Percentiles rank a stretch among this genome's conserved stretches.
phyloP scores from a whole-genome alignment of 2,113 vertebrate species.

The Myotis brandtii region DNA sequence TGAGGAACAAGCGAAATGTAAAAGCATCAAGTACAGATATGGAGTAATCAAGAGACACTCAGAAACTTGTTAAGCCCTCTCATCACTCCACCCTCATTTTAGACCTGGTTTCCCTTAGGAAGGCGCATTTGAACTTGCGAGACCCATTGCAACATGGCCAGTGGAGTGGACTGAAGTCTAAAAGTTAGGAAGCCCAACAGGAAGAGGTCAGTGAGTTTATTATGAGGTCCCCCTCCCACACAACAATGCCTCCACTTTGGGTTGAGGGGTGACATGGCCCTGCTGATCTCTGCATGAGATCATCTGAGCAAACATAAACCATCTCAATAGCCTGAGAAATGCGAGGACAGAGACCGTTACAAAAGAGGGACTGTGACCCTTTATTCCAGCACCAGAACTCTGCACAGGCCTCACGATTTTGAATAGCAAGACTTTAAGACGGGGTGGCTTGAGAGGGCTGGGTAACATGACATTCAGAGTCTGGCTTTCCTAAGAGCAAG shows the following conservation, averaged over 20 bases:
- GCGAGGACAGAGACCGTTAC: neutral
- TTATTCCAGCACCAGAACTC: neutral
- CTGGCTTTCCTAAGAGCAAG: conserved; percentile 35
- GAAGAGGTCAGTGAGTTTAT: neutral
- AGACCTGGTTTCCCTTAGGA: neutral
- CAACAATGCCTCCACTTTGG: neutral
- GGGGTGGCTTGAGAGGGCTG: neutral
- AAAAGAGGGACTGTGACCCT: neutral
- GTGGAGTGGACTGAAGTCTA: neutral
- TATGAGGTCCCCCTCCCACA: neutral
- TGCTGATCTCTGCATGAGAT: conserved; percentile 6
- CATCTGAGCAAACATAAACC: neutral
- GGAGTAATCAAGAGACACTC: neutral
- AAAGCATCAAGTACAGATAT: neutral
- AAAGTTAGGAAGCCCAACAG: neutral
- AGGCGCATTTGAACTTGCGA: neutral
- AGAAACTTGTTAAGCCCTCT: neutral
- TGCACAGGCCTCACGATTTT: neutral
- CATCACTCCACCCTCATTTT: neutral
- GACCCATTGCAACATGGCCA: neutral
- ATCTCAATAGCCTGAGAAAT: neutral
- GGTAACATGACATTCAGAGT: conserved; percentile 16
- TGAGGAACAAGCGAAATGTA: neutral
- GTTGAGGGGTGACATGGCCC: neutral
- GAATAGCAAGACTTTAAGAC: conserved; percentile 17